Evolutionary conservation across 2,797 vertebrate species (phyloP).

Genomic region (Argya squamiceps): DNA sequence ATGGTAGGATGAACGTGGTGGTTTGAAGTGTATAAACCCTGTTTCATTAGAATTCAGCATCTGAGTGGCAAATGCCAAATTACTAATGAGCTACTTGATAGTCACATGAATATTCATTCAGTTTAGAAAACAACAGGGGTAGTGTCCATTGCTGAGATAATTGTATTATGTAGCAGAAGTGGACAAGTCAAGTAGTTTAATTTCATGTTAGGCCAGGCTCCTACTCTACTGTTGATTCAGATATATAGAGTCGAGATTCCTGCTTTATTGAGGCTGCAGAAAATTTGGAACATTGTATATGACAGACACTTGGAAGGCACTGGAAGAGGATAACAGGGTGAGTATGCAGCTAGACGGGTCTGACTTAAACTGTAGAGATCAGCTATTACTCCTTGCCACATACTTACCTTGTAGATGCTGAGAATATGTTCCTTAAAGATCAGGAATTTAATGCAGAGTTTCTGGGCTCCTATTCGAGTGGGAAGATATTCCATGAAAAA

Average conservation of each 20-base stretch:
- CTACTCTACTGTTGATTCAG: neutral
- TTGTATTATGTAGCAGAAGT: neutral
- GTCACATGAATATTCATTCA: neutral
- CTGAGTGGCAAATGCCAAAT: neutral
- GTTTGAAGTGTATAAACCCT: neutral
- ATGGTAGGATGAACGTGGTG: neutral
- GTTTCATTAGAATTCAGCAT: constrained; percentile 1
- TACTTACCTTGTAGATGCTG: neutral
- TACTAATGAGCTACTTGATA: neutral
- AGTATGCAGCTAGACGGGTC: neutral
- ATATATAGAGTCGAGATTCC: neutral
- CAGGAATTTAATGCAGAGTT: neutral
- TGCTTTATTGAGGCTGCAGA: neutral
- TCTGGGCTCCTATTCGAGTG: neutral
- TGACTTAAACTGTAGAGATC: neutral
- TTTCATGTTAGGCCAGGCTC: neutral
- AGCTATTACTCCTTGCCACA: neutral
- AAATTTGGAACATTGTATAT: neutral
- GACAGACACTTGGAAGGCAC: neutral
- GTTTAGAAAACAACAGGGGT: neutral
- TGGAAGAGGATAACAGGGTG: neutral
- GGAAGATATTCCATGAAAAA: neutral
- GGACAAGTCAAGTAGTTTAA: neutral
- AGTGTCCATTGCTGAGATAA: neutral
- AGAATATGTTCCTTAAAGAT: neutral